Evolutionary conservation across 2,888 invertebrate species (phyloP).

Genomic region (Eupeodes luniger): DNA sequence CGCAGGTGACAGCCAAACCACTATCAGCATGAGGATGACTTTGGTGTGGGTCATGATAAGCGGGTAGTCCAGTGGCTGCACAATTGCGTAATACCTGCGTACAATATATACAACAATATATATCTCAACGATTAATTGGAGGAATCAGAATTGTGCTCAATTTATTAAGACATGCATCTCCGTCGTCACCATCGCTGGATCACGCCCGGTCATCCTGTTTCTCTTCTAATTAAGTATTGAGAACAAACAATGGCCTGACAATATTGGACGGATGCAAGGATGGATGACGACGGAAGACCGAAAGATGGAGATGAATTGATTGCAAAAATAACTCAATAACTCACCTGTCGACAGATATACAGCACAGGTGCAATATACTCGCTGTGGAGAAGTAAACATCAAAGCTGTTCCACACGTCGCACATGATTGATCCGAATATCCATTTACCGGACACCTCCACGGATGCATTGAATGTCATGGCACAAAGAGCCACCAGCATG

Average conservation of each 20-base stretch:
- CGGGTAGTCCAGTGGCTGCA: slow-evolving; percentile 95
- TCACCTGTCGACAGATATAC: slow-evolving; percentile 93
- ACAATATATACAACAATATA: slow-evolving; percentile 7
- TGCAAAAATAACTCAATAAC: slow-evolving; percentile 74
- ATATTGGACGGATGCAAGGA: not conserved
- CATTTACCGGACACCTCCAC: slow-evolving; percentile 93
- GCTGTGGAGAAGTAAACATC: slow-evolving; percentile 97
- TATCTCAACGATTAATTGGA: slow-evolving; percentile 58
- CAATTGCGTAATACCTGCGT: slow-evolving; percentile 93
- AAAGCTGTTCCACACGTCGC: slow-evolving; percentile 96
- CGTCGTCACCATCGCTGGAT: slow-evolving; percentile 10
- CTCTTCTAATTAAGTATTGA: slow-evolving; percentile 55
- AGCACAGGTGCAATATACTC: slow-evolving; percentile 96
- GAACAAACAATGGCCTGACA: not conserved
- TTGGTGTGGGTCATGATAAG: slow-evolving; percentile 94
- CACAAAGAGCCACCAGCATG: slow-evolving; percentile 95
- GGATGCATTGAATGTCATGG: slow-evolving; percentile 96
- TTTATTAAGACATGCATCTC: slow-evolving; percentile 58
- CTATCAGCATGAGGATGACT: slow-evolving; percentile 91
- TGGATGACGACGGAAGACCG: slow-evolving; percentile 20
- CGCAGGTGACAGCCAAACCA: slow-evolving; percentile 96
- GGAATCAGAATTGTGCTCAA: slow-evolving; percentile 65
- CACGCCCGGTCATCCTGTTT: slow-evolving; percentile 18
- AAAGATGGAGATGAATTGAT: slow-evolving; percentile 62
- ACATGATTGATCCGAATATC: slow-evolving; percentile 95